phyloP scores from a whole-genome alignment of 2,888 invertebrate genomes.

The Dendrolimus pini region DNA sequence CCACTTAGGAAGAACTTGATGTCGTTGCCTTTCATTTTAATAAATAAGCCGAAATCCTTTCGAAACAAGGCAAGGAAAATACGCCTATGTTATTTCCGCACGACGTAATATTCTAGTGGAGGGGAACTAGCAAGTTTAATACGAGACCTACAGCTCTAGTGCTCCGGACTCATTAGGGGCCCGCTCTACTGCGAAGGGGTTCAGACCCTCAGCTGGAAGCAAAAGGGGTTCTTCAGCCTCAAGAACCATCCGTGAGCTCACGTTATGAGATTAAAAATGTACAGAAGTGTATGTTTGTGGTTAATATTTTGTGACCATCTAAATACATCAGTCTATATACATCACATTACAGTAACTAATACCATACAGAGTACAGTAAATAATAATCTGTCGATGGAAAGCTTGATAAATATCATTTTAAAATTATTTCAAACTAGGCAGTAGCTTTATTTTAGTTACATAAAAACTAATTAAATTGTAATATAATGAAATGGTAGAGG shows the following conservation, averaged over 20 bases:
- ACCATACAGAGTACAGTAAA: too few species aligned
- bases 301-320: too few species aligned
- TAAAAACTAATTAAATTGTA: too few species aligned
- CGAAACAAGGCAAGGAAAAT: slow-evolving; percentile 55
- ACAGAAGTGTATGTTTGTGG: slow-evolving; percentile 11
- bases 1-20: too few species aligned
- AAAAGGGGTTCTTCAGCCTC: slow-evolving; percentile 60
- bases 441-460: too few species aligned
- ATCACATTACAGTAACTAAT: too few species aligned
- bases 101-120: slow-evolving; percentile 54
- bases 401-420: too few species aligned
- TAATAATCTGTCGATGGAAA: too few species aligned
- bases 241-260: slow-evolving; percentile 56
- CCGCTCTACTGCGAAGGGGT: slow-evolving; percentile 47
- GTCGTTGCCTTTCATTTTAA: not conserved
- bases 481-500: too few species aligned
- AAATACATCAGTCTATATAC: too few species aligned
- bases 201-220: slow-evolving; percentile 55
- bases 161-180: slow-evolving; percentile 73
- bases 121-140: slow-evolving; percentile 56
- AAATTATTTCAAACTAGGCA: too few species aligned
- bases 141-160: slow-evolving; percentile 73
- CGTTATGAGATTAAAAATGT: slow-evolving; percentile 33
- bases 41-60: slow-evolving; percentile 3
- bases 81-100: slow-evolving; percentile 47